Percentiles rank a stretch among this genome's conserved stretches.
phyloP scores from a whole-genome alignment of 1,140 invertebrate species.

The Acarapis woodi region DNA sequence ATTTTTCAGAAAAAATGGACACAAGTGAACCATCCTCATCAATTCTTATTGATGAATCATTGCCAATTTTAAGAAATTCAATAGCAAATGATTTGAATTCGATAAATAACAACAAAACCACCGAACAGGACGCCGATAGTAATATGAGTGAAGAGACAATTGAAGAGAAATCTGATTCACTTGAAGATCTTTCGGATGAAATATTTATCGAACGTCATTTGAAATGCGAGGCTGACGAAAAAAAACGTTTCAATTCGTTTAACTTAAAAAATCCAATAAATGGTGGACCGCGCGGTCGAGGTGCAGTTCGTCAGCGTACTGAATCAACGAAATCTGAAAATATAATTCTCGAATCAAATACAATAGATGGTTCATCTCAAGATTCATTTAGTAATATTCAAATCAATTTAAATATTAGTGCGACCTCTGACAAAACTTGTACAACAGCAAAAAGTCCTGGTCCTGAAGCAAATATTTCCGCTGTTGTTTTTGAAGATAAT shows the following conservation, averaged over 20 bases:
- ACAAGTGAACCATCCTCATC: no score
- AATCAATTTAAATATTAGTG: not conserved
- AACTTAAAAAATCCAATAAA: not conserved
- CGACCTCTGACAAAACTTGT: not conserved
- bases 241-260: conserved; percentile 28
- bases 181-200: conserved; percentile 44
- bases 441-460: not conserved
- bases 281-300: conserved; percentile 16
- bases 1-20: no score
- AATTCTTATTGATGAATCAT: no score
- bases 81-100: not conserved
- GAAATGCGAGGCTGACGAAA: conserved; percentile 41
- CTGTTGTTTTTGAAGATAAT: not conserved
- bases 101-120: not conserved
- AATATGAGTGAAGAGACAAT: not conserved
- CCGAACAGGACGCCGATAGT: not conserved
- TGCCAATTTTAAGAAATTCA: no score
- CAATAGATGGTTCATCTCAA: not conserved
- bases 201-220: conserved; percentile 33
- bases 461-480: not conserved
- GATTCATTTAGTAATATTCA: not conserved
- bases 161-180: not conserved
- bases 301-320: conserved; percentile 9
- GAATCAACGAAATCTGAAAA: conserved; percentile 6
- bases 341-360: not conserved